Conservation (phyloP, 2,113 vertebrate species). For the Gallinago media region DNA sequence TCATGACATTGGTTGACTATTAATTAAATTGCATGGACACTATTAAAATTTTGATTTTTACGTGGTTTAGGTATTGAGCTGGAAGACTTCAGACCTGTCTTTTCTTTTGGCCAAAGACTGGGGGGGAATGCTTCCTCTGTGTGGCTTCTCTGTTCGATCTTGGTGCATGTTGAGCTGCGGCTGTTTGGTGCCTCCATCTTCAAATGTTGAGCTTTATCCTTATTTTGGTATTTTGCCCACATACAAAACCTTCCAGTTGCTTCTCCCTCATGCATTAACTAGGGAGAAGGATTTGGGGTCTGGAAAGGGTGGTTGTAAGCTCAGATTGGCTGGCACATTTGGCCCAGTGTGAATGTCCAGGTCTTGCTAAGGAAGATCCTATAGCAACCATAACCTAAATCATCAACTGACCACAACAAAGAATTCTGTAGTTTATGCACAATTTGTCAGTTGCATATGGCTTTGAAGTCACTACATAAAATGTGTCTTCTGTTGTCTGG, state of each 20-base stretch:
- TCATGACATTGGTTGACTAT: background rate
- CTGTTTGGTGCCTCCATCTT: background rate
- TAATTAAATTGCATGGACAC: background rate
- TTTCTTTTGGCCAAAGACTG: background rate
- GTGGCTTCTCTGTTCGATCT: background rate
- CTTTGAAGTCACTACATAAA: background rate
- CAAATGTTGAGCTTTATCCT: background rate
- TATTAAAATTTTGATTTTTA: background rate
- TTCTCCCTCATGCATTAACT: background rate
- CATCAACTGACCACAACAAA: background rate
- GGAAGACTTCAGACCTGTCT: background rate
- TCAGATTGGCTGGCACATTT: background rate
- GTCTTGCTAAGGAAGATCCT: background rate
- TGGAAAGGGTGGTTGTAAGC: background rate
- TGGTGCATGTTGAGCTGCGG: background rate
- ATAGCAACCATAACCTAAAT: background rate
- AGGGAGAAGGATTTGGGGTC: background rate
- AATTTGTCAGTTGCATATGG: rapidly evolving
- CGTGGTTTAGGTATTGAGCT: background rate
- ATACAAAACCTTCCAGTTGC: background rate
- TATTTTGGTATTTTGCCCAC: background rate
- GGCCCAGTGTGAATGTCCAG: background rate
- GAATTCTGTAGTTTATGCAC: background rate
- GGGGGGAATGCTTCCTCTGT: background rate
- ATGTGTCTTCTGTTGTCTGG: background rate